Percentiles rank a stretch among this genome's conserved stretches.
phyloP scores from a whole-genome alignment of 2,797 vertebrate genomes.

The Vipera latastei region DNA sequence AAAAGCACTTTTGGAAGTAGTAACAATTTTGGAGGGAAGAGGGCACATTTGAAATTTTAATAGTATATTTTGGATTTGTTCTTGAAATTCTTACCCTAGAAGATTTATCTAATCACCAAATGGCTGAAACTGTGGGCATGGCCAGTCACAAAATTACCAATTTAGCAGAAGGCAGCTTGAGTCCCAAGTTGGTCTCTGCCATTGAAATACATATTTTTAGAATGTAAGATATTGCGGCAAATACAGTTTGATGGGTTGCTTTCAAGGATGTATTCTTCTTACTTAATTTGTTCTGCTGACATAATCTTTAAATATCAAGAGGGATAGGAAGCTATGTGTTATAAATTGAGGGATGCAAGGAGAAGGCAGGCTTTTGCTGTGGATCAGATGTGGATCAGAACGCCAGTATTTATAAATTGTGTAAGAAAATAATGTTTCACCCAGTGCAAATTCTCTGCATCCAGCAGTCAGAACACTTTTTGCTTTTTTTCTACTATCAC shows the following conservation, averaged over 20 bases:
- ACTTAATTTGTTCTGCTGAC: background rate
- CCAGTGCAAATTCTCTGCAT: background rate
- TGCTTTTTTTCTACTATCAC: background rate
- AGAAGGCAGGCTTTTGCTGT: background rate
- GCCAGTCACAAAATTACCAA: background rate
- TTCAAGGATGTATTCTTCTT: background rate
- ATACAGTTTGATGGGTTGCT: background rate
- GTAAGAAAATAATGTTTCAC: background rate
- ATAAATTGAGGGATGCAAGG: background rate
- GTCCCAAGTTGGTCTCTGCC: background rate
- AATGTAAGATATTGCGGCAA: background rate
- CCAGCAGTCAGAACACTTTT: background rate
- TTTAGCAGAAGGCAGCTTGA: background rate
- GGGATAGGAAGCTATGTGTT: background rate
- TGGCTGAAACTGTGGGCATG: background rate
- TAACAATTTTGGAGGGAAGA: conserved; percentile 10
- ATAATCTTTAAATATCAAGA: background rate
- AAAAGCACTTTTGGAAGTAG: background rate
- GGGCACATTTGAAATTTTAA: background rate
- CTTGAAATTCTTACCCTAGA: background rate
- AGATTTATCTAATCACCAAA: background rate
- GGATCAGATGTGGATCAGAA: background rate
- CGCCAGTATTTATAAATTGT: background rate
- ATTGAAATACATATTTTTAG: background rate
- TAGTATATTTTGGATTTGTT: background rate